Percentiles rank a stretch among this genome's conserved stretches.
Evolutionary conservation across 2,113 vertebrate species (phyloP).

Genomic region (Psittacula cyanocephala): DNA sequence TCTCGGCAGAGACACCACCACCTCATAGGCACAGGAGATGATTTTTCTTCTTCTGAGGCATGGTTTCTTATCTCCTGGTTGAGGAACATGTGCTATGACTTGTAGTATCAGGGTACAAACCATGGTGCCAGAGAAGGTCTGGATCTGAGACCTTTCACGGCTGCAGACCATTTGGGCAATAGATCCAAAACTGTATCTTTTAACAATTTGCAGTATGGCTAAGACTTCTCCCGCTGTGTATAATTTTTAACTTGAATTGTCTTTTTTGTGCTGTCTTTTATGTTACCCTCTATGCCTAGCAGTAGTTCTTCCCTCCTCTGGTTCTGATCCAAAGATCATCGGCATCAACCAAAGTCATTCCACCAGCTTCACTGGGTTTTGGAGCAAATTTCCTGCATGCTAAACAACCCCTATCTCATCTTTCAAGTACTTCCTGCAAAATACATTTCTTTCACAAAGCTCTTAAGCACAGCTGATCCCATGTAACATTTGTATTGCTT

Average conservation of each 20-base stretch:
- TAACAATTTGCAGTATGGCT: not conserved
- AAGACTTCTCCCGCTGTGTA: not conserved
- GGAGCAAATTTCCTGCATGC: not conserved
- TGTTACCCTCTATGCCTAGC: not conserved
- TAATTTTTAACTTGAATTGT: not conserved
- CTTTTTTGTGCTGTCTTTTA: not conserved
- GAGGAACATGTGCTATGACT: not conserved
- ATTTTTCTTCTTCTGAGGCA: not conserved
- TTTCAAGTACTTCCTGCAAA: conserved; percentile 56
- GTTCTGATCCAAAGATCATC: not conserved
- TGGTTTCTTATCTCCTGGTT: not conserved
- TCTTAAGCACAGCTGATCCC: not conserved
- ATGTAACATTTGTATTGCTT: not conserved
- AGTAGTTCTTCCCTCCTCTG: not conserved
- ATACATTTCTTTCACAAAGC: conserved; percentile 1
- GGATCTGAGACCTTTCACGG: not conserved
- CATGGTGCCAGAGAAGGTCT: not conserved
- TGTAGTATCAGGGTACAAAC: not conserved
- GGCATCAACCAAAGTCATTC: not conserved
- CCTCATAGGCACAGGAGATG: not conserved
- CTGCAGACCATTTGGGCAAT: not conserved
- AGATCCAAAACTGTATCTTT: not conserved
- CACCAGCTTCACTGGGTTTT: conserved; percentile 36
- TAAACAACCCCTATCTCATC: conserved; percentile 21
- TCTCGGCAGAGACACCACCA: not conserved